Base-by-base conservation (phyloP, 2,797 vertebrate genomes). In the Scomberomorus guttatus region DNA sequence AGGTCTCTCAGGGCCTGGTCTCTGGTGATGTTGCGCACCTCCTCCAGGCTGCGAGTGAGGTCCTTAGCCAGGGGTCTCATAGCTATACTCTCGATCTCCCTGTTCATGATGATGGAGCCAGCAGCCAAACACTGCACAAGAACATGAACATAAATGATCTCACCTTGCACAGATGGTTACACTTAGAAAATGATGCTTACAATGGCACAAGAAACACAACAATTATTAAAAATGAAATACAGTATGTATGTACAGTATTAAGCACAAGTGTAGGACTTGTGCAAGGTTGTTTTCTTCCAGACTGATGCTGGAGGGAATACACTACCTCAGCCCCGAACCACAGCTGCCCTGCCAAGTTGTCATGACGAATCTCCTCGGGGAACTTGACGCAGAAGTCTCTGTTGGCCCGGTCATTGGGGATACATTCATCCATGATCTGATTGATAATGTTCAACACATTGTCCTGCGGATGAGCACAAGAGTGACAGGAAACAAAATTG, bases 91-190 rank as follows among this genome's bases (percentile, higher is more conserved):
- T 99, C 98, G n/a, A 98, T 98, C 94, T 99, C 98, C 60, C 98
- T 96, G 93, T 99, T 99, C 98, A 99, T 99, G 93, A 99, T 99
- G 93, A 98, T 99, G 37, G 98, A 99, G 86, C 98, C 98, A 1
- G 98, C 98, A 44, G 98, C 98, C 94, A 99, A 92, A 91, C 98
- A 99, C 98, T 99, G 71, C 42, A 83, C 22, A 86, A 15, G 37
- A 72, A 86, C 68, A 90, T 12, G 0, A 61, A 57, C 4, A 50
- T 57, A 25, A 67, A 84, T 72, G 2, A 63, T 42, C 46, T 27
- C 4, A 3, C 22, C 25, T 24, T 59, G 15, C 20, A 68, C 11
- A 58, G 25, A 73, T 14, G 20, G 57, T 66, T 6, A 29, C 77
- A 67, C 7, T n/a, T 18, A 61, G 34, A 77, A 71, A 60, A 51